Evolutionary conservation across 2,797 vertebrate species (phyloP).

Genomic region (Lophotriccus pileatus): DNA sequence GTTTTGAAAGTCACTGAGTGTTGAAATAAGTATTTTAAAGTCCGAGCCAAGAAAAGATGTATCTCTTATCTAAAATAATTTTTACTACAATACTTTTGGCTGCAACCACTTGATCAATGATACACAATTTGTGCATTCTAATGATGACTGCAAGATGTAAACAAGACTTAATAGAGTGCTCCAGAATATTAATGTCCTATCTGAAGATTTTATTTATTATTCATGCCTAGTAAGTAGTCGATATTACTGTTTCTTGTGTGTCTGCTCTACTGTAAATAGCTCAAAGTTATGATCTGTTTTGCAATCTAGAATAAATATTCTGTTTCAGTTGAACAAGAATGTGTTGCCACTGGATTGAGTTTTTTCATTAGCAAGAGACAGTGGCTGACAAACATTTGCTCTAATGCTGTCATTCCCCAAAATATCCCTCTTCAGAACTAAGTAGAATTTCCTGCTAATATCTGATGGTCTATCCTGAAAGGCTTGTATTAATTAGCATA

Average conservation of each 20-base stretch:
- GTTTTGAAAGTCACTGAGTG: neutral
- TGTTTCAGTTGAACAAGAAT: neutral
- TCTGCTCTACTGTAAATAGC: neutral
- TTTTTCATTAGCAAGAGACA: neutral
- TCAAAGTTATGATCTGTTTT: neutral
- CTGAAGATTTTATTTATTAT: neutral
- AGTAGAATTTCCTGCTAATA: neutral
- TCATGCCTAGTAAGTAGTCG: neutral
- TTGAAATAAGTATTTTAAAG: neutral
- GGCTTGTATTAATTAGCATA: neutral
- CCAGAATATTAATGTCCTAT: neutral
- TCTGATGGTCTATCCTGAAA: neutral
- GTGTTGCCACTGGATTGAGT: neutral
- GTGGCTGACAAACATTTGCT: neutral
- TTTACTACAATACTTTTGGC: neutral
- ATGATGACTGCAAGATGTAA: neutral
- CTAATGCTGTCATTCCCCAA: neutral
- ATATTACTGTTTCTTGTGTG: neutral
- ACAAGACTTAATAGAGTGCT: neutral
- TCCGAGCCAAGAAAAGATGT: neutral
- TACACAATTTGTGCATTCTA: neutral
- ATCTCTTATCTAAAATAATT: neutral
- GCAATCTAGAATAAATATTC: neutral
- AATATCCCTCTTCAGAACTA: neutral
- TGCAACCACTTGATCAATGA: neutral